A percentile compares a stretch with the other conserved stretches of the same genome.
Conservation (phyloP, 2,888 invertebrate species). For the Drosophila emarginata region DNA sequence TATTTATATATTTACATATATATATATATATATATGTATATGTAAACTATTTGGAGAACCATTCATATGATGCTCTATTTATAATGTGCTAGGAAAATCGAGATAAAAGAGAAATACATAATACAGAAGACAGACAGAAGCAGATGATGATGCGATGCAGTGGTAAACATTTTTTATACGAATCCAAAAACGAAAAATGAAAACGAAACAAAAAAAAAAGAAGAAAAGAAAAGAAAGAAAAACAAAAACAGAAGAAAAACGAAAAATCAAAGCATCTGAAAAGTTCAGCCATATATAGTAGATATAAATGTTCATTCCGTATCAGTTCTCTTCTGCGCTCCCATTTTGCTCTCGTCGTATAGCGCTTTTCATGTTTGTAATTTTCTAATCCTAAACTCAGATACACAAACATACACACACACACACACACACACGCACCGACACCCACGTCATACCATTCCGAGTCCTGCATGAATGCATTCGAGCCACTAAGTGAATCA, state of each 20-base stretch:
- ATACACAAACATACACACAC: background rate
- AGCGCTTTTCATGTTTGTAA: constrained; percentile 65
- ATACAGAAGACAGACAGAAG: constrained; percentile 6
- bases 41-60: constrained; percentile 73
- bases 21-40: constrained; percentile 65
- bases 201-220: constrained; percentile 31
- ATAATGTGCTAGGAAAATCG: constrained; percentile 40
- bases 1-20: constrained; percentile 62
- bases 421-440: background rate
- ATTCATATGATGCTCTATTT: constrained; percentile 64
- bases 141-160: constrained; percentile 3
- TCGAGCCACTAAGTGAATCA: background rate
- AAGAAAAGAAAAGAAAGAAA: constrained; percentile 30
- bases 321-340: constrained; percentile 27
- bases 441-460: background rate
- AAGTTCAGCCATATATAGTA: constrained; percentile 56
- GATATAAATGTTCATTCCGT: constrained; percentile 25
- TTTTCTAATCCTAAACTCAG: constrained; percentile 53
- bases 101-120: constrained; percentile 40
- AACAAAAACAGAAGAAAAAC: constrained; percentile 18
- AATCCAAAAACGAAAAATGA: constrained; percentile 22
- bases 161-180: constrained; percentile 37
- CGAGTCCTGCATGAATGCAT: background rate
- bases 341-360: constrained; percentile 55
- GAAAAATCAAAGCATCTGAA: constrained; percentile 41